Percentiles rank a stretch among this genome's conserved stretches.
Conservation (phyloP, 2,113 vertebrate species). For the Nycticryphes semicollaris region DNA sequence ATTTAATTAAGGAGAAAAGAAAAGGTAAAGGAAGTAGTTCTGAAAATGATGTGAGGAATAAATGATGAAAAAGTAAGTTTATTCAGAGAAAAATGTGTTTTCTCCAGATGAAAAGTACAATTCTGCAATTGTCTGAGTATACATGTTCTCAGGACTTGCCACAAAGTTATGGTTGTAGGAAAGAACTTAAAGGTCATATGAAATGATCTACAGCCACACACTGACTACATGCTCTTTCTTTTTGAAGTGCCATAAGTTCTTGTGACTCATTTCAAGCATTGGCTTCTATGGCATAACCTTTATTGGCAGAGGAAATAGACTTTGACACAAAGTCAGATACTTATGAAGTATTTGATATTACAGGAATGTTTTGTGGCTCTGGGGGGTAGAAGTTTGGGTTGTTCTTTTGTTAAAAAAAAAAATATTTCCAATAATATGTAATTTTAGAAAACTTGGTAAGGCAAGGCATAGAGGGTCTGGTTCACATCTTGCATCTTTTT, state of each 20-base stretch:
- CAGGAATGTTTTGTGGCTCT: background rate
- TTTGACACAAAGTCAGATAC: background rate
- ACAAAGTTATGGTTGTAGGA: background rate
- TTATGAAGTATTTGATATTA: background rate
- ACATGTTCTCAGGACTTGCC: background rate
- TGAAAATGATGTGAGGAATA: background rate
- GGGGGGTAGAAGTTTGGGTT: background rate
- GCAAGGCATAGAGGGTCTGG: background rate
- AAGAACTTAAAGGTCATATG: background rate
- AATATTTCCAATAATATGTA: background rate
- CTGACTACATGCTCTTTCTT: background rate
- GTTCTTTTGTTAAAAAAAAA: background rate
- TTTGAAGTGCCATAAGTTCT: background rate
- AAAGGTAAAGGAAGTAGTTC: background rate
- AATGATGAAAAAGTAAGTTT: background rate
- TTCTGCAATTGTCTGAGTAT: background rate
- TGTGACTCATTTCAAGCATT: background rate
- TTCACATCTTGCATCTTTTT: conserved; percentile 17
- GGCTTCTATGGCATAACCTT: background rate
- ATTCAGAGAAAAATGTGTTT: background rate
- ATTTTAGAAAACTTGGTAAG: background rate
- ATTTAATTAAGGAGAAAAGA: background rate
- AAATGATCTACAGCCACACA: background rate
- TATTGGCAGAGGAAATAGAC: background rate
- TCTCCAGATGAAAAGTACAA: background rate